Evolutionary conservation across 2,797 vertebrate species (phyloP), one percentile per base, ranked within the genome.

Genomic region (Microctenopoma stevenorrisi): DNA sequence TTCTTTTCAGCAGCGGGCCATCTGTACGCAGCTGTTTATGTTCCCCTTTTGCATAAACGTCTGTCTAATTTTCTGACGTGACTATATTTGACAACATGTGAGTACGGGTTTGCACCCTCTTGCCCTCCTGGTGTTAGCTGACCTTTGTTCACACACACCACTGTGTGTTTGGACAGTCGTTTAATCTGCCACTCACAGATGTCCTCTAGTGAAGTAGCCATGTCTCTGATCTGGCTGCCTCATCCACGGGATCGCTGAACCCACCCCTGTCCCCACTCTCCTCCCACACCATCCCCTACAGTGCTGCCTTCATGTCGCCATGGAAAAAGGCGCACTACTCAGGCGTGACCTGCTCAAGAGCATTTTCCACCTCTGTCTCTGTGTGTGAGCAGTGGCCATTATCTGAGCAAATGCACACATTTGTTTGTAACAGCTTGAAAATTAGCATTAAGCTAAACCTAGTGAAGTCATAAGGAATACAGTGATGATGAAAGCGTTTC

Each of bases 191-290:
- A 86, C 92, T 91, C 88, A 78, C 83, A 77, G 75, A 88, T 78
- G 86, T 84, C 85, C 79, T 89, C 90, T 72, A 60, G 79, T 88
- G 77, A 85, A 87, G 84, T 87, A 71, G 86, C 85, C 69, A 64
- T 78, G 86, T 80, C 89, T 92, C 86, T 92, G 92, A 93, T 93
- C 90, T 85, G 77, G 75, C 83, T 80, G 76, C 74, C 81, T 80
- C 86, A 86, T 76, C 74, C 67, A 64, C 80, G 69, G 89, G 79
- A 73, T 60, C 72, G 59, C 79, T 86, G 46, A 82, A 81, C 91
- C 88, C 78, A 25, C 80, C 64, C 75, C 69, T 95, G 94, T 95
- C 94, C 94, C 74, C 94, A 94, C 93, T 95, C 93, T 40, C 85
- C 83, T 51, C 72, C 82, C 94, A 93, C 91, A 83, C 78, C 79